Base-by-base conservation (phyloP, 2,888 invertebrate genomes). In the Oxyteleia sp. region DNA sequence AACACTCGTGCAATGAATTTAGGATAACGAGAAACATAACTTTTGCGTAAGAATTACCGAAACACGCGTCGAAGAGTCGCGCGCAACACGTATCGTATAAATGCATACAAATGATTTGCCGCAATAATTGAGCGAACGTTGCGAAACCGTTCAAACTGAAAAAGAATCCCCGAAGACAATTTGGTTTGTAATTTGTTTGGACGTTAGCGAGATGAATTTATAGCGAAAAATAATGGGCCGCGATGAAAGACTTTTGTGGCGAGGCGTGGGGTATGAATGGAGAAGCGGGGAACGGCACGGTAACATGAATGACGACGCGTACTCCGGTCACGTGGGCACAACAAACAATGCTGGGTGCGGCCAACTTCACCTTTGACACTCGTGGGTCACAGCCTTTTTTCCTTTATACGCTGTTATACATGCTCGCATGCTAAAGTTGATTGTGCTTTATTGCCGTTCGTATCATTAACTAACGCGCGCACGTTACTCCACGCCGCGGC, bases 301-400 rank as follows among this genome's bases (percentile, higher is more conserved):
- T 43, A 61, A 64, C 71, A 85, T 85, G 84, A 84, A 84, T 82
- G 84, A 82, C 84, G 82, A 82, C 79, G 82, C 82, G 84, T 82
- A 84, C 81, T 69, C 82, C 69, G 75, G 81, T 92, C 92, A 91
- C 91, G 92, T 92, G 92, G 92, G 92, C 89, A 90, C 91, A 90
- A 90, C 64, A 69, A 88, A 92, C 92, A 93, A 92, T 92, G 91
- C 91, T 90, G 92, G 92, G 92, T 91, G 93, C 92, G 92, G 92
- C 92, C 84, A 18, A 53, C 75, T 75, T 92, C 89, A 92, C 92
- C 93, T 92, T 89, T 92, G 92, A 92, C 93, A 91, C 90, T 86
- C 78, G 74, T 85, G 71, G 92, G 91, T 92, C 91, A 80, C 86
- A 91, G 92, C 91, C 92, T 91, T 88, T 87, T 80, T 59, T 53